phyloP scores from a whole-genome alignment of 2,113 vertebrate species.

The Pyxicephalus adspersus region DNA sequence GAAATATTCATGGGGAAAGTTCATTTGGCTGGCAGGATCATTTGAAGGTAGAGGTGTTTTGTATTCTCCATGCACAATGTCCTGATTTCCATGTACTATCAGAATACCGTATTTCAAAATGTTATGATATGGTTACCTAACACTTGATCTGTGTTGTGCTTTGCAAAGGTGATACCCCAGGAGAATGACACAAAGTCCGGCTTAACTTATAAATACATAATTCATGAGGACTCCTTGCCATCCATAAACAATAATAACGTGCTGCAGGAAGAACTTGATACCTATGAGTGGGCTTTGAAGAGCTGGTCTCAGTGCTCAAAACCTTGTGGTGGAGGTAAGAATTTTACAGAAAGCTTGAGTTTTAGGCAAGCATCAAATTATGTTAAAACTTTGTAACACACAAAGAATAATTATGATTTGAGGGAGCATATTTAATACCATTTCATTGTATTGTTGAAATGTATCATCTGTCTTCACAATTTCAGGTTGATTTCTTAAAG shows the following conservation, averaged over 20 bases:
- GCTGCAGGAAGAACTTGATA: slow-evolving; percentile 86
- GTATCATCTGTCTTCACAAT: too few relatives aligned
- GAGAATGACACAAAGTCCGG: slow-evolving; percentile 91
- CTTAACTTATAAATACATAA: slow-evolving; percentile 93
- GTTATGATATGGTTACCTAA: neutral
- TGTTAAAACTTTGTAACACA: too few relatives aligned
- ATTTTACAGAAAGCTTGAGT: neutral
- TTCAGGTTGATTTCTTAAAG: too few relatives aligned
- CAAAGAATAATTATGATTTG: too few relatives aligned
- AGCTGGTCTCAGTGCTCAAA: slow-evolving; percentile 95
- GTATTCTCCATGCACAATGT: neutral
- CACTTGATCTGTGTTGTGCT: slow-evolving; percentile 6
- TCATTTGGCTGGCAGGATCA: neutral
- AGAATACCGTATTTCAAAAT: neutral
- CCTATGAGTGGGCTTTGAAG: slow-evolving; percentile 95
- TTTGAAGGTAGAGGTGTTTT: slow-evolving; percentile 1
- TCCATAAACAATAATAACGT: slow-evolving; percentile 93
- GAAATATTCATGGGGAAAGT: slow-evolving; percentile 8
- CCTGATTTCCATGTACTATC: neutral
- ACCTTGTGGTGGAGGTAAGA: slow-evolving; percentile 90
- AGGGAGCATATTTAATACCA: too few relatives aligned
- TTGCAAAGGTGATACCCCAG: slow-evolving; percentile 87
- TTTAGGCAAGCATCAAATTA: neutral
- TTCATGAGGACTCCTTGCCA: slow-evolving; percentile 92
- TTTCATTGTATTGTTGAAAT: too few relatives aligned